A percentile compares a stretch with the other conserved stretches of the same genome.
Evolutionary conservation across 2,797 vertebrate species (phyloP).

Genomic region (Arnoldichthys spilopterus): DNA sequence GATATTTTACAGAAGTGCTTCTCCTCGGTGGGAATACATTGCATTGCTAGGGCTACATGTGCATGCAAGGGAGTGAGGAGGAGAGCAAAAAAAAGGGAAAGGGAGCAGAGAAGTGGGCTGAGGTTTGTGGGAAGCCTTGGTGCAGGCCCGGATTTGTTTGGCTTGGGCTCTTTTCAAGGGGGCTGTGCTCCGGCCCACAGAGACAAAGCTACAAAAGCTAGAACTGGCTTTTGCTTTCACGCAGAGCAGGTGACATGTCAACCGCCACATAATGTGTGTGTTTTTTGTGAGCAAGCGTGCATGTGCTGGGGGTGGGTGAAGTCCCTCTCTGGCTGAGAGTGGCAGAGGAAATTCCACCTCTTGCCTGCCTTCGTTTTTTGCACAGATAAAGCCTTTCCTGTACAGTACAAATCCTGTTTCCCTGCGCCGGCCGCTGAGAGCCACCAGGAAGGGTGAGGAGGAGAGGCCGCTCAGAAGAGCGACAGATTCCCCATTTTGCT

Average conservation of each 20-base stretch:
- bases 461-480: constrained; percentile 66
- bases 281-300: constrained; percentile 36
- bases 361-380: constrained; percentile 93
- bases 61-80: constrained; percentile 58
- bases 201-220: constrained; percentile 59
- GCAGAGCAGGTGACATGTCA: constrained; percentile 83
- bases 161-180: constrained; percentile 74
- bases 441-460: constrained; percentile 87
- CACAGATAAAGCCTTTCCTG: constrained; percentile 99
- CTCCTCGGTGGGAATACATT: constrained; percentile 35
- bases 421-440: constrained; percentile 86
- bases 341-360: constrained; percentile 97
- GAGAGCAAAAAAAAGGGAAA: constrained; percentile 60
- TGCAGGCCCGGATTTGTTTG: constrained; percentile 79
- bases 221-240: constrained; percentile 69
- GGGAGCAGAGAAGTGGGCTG: constrained; percentile 76
- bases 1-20: constrained; percentile 63
- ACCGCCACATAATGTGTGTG: constrained; percentile 28
- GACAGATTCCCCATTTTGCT: constrained; percentile 66
- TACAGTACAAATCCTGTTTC: constrained; percentile 98
- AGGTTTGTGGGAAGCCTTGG: constrained; percentile 80
- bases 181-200: constrained; percentile 62
- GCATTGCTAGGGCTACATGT: constrained; percentile 14
- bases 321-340: constrained; percentile 78
- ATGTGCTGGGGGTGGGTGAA: constrained; percentile 53